Percentiles rank a stretch among this genome's conserved stretches.
These are phyloP conservation scores for Corythoichthys haematopterus DNA, from an alignment of 2,113 vertebrate species.

Conservation along the genomic window DNA sequence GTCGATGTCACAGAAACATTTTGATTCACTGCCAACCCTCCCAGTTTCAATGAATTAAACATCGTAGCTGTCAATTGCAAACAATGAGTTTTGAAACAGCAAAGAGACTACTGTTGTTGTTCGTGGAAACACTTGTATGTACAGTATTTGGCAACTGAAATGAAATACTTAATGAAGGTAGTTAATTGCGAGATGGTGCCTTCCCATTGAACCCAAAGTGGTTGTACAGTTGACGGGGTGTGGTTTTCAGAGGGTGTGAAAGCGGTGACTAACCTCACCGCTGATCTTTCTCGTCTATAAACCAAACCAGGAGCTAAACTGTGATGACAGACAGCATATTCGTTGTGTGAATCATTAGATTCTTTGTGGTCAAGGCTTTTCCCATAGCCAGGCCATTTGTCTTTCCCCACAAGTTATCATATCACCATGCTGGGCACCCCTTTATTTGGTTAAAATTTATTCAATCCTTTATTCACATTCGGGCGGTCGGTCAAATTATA, in stretches of 20 bases:
- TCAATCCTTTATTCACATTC: not conserved
- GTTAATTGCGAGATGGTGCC: conserved; percentile 30
- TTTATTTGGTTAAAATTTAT: not conserved
- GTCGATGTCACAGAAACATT: no score
- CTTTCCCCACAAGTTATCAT: conserved; percentile 18
- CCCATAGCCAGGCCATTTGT: conserved; percentile 34
- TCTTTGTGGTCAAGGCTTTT: conserved; percentile 45
- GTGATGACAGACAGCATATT: conserved; percentile 37
- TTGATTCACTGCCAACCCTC: no score
- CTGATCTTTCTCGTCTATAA: conserved; percentile 16
- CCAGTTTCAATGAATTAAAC: no score
- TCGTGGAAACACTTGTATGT: not conserved
- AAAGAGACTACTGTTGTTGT: not conserved
- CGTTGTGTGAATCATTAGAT: conserved; percentile 52
- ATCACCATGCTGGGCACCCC: not conserved
- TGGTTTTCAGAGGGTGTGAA: conserved; percentile 45
- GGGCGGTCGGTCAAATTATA: not conserved
- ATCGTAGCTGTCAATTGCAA: no score
- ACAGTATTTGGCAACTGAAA: not conserved
- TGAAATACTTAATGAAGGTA: conserved; percentile 29
- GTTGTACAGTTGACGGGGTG: conserved; percentile 27
- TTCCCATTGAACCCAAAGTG: conserved; percentile 31
- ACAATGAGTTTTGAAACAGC: no score
- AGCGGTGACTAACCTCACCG: conserved; percentile 18
- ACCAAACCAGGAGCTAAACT: conserved; percentile 43